Conservation (phyloP, 2,888 invertebrate species). For the Embidobia sp. region DNA sequence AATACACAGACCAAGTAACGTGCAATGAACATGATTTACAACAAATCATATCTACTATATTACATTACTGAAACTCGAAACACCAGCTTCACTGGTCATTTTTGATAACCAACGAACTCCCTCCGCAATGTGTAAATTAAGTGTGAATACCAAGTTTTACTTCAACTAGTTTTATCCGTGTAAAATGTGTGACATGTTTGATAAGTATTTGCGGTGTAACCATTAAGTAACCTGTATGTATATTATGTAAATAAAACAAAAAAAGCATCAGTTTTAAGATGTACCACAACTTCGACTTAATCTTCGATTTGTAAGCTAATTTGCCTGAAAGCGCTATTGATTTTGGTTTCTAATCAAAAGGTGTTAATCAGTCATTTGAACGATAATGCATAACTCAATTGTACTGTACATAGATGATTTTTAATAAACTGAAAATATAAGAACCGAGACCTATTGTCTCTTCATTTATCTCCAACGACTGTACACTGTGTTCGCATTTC, state of each 20-base stretch:
- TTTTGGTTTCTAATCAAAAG: conserved; percentile 35
- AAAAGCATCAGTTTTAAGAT: conserved; percentile 46
- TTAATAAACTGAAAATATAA: conserved; percentile 55
- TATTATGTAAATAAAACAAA: conserved; percentile 54
- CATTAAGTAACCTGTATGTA: conserved; percentile 28
- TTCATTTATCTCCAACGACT: too few relatives aligned
- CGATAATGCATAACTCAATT: conserved; percentile 30
- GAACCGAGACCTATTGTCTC: conserved; percentile 2
- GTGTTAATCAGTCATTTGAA: conserved; percentile 35
- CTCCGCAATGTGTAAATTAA: conserved; percentile 13
- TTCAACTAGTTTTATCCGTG: conserved; percentile 20
- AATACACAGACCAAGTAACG: too few relatives aligned
- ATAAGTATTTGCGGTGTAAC: conserved; percentile 17
- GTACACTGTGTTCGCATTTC: too few relatives aligned
- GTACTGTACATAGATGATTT: conserved; percentile 55
- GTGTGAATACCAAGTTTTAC: conserved; percentile 19
- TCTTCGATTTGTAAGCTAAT: conserved; percentile 23
- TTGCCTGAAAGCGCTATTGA: conserved; percentile 14
- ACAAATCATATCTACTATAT: too few relatives aligned
- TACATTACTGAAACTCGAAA: too few relatives aligned
- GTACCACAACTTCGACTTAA: conserved; percentile 32
- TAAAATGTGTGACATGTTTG: conserved; percentile 35
- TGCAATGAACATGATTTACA: too few relatives aligned
- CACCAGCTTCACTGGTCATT: background rate
- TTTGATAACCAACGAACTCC: background rate